A percentile compares a stretch with the other conserved stretches of the same genome.
These are phyloP conservation scores for Myotis daubentonii DNA, from an alignment of 2,797 vertebrate species.

Conservation along the genomic window DNA sequence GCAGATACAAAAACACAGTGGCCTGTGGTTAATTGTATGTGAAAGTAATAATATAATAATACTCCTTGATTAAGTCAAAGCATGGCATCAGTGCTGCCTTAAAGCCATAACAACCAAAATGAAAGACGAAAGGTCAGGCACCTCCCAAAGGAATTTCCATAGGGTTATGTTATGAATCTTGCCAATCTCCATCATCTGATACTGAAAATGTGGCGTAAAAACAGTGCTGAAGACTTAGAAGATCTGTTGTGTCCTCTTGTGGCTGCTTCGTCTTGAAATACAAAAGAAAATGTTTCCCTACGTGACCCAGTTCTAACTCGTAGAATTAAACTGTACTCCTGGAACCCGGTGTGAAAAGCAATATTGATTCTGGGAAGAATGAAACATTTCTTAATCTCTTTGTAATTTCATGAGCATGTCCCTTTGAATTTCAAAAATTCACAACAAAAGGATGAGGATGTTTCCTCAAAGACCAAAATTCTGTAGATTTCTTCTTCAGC, in stretches of 20 bases:
- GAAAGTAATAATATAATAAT: conserved; percentile 52
- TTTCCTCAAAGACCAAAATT: neutral
- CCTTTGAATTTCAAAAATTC: neutral
- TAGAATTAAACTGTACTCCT: neutral
- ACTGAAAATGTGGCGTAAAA: neutral
- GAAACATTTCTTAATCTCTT: neutral
- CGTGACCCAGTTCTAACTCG: neutral
- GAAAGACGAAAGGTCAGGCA: conserved; percentile 54
- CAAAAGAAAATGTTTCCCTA: neutral
- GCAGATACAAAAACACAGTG: neutral
- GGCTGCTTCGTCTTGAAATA: conserved; percentile 17
- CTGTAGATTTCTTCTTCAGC: neutral
- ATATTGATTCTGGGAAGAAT: neutral
- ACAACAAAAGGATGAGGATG: neutral
- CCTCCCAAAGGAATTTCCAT: conserved; percentile 50
- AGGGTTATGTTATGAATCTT: neutral
- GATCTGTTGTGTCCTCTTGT: neutral
- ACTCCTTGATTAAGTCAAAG: conserved; percentile 48
- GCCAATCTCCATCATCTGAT: neutral
- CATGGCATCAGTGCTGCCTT: neutral
- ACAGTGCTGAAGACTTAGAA: neutral
- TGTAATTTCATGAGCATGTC: neutral
- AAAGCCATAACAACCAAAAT: conserved; percentile 56
- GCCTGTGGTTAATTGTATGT: conserved; percentile 49
- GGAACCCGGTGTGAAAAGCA: neutral